phyloP scores from a whole-genome alignment of 2,797 vertebrate species.

The Pseudomugil tenellus region DNA sequence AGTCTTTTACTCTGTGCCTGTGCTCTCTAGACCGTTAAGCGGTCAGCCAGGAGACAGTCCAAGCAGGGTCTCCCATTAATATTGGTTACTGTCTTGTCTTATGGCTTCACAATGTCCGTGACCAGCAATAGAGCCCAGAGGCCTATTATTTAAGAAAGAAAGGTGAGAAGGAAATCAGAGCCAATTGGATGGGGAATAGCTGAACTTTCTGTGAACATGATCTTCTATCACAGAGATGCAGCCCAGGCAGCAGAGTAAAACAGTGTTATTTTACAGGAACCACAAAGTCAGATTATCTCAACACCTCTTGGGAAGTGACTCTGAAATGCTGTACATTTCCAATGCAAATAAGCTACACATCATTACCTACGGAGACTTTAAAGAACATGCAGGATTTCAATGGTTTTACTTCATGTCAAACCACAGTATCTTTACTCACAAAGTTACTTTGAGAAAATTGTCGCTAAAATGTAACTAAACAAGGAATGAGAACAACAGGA shows the following conservation, averaged over 20 bases:
- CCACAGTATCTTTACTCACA: too few relatives aligned
- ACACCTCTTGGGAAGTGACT: background rate
- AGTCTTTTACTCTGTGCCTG: constrained; percentile 45
- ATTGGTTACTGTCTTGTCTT: constrained; percentile 72
- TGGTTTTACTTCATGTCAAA: background rate
- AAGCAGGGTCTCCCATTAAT: constrained; percentile 62
- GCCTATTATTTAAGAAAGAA: constrained; percentile 64
- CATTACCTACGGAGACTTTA: background rate
- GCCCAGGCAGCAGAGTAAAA: background rate
- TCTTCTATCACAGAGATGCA: background rate
- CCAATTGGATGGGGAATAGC: constrained; percentile 48
- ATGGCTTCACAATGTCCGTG: constrained; percentile 61
- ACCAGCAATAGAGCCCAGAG: constrained; percentile 58
- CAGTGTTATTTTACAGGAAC: background rate
- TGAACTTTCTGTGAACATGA: constrained; percentile 38
- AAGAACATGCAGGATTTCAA: background rate
- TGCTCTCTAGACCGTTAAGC: constrained; percentile 63
- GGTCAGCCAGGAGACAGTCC: constrained; percentile 64
- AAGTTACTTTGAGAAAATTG: too few relatives aligned
- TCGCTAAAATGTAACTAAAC: too few relatives aligned
- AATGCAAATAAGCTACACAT: background rate
- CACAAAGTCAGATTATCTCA: background rate
- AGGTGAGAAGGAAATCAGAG: constrained; percentile 53
- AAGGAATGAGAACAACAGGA: too few relatives aligned
- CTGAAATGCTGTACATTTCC: background rate